phyloP scores from a whole-genome alignment of 2,797 vertebrate species.

The Aselliscus stoliczkanus region DNA sequence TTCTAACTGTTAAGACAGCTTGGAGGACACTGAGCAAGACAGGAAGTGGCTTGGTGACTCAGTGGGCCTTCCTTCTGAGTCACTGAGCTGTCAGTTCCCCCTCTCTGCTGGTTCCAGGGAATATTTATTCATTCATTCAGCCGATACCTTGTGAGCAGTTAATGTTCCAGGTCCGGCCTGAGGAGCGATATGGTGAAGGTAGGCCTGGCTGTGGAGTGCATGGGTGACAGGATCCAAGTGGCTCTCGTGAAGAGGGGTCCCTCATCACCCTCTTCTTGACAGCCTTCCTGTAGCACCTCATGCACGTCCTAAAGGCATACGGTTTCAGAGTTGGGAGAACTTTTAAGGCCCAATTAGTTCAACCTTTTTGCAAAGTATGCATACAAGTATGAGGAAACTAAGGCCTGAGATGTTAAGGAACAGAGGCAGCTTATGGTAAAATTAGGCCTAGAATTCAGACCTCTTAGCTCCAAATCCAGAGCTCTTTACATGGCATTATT shows the following conservation, averaged over 20 bases:
- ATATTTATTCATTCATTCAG: background rate
- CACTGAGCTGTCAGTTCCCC: background rate
- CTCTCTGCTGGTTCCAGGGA: background rate
- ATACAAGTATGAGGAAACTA: background rate
- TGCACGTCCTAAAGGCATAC: background rate
- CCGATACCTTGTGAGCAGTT: background rate
- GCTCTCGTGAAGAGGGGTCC: background rate
- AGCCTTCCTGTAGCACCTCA: background rate
- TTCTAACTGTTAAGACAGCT: background rate
- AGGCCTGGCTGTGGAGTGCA: conserved; percentile 24
- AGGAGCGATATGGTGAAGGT: background rate
- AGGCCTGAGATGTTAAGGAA: background rate
- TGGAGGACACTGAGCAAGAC: background rate
- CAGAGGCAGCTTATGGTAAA: background rate
- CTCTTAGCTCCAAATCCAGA: background rate
- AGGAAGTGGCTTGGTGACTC: conserved; percentile 56
- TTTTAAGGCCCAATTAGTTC: background rate
- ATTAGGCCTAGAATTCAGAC: background rate
- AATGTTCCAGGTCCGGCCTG: background rate
- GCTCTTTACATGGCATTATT: background rate
- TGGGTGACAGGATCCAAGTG: conserved; percentile 17
- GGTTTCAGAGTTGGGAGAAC: background rate
- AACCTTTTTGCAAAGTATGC: background rate
- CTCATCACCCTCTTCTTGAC: background rate
- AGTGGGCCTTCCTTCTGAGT: conserved; percentile 39